Evolutionary conservation across 2,888 invertebrate genomes (phyloP).

Genomic region (Cylloceria caligata): DNA sequence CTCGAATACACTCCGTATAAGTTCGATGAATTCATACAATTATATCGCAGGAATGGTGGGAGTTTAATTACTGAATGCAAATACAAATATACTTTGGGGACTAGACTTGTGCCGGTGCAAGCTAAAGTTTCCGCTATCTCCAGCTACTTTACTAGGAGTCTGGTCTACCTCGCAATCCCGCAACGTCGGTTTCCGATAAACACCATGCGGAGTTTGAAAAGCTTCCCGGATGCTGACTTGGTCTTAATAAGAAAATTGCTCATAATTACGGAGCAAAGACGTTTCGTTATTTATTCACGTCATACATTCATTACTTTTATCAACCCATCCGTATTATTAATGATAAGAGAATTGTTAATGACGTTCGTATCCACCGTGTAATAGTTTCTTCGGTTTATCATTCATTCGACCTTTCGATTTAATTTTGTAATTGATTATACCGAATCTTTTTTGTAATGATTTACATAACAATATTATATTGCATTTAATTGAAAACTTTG

Average conservation of each 20-base stretch:
- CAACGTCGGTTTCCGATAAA: slow-evolving; percentile 16
- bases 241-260: slow-evolving; percentile 1
- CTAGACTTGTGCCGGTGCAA: slow-evolving; percentile 46
- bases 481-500: too few relatives aligned
- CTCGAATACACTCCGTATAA: slow-evolving; percentile 64
- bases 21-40: slow-evolving; percentile 76
- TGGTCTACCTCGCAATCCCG: slow-evolving; percentile 24
- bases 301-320: slow-evolving; percentile 1
- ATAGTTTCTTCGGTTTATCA: too few relatives aligned
- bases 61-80: slow-evolving; percentile 82
- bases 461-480: too few relatives aligned
- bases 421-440: too few relatives aligned
- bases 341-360: background rate
- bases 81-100: slow-evolving; percentile 81
- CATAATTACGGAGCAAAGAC: background rate
- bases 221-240: slow-evolving; percentile 1
- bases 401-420: too few relatives aligned
- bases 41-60: slow-evolving; percentile 45
- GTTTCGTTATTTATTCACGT: background rate
- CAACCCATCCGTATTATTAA: background rate
- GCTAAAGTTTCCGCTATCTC: slow-evolving; percentile 68
- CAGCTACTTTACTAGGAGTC: slow-evolving; percentile 59
- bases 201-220: background rate
- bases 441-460: too few relatives aligned
- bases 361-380: background rate